phyloP scores from a whole-genome alignment of 2,113 vertebrate species.

The Ceyx melanurus region DNA sequence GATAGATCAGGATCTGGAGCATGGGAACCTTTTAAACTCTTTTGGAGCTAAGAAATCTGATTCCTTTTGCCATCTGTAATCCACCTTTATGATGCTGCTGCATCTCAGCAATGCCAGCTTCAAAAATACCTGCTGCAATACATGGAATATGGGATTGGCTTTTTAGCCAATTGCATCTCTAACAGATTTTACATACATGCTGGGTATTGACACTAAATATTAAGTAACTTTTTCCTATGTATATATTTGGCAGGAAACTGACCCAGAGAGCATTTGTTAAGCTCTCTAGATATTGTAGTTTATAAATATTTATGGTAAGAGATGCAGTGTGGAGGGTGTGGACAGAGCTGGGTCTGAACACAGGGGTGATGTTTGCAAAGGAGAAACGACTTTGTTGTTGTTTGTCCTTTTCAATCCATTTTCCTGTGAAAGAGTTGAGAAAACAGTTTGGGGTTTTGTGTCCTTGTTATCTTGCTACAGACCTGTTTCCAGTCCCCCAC shows the following conservation, averaged over 20 bases:
- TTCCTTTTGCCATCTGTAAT: constrained; percentile 11
- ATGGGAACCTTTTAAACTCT: neutral
- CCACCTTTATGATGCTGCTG: constrained; percentile 21
- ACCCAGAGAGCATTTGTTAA: neutral
- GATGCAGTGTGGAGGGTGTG: neutral
- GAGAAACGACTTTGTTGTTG: neutral
- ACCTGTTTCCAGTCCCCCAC: neutral
- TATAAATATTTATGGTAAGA: neutral
- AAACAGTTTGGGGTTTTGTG: neutral
- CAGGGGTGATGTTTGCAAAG: neutral
- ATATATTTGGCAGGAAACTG: neutral
- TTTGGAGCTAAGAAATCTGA: constrained; percentile 6
- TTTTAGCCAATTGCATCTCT: neutral
- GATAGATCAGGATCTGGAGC: neutral
- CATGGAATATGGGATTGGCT: neutral
- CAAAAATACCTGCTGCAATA: neutral
- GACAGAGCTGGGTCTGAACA: neutral
- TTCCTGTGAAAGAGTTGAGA: neutral
- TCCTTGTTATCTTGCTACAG: neutral
- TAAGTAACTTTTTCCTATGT: neutral
- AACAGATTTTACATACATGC: neutral
- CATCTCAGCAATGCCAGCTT: constrained; percentile 40
- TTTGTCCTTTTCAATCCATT: neutral
- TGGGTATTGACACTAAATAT: neutral
- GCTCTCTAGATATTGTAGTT: neutral